Base-by-base conservation (phyloP, 2,113 vertebrate genomes). In the Pollachius pollachius region DNA sequence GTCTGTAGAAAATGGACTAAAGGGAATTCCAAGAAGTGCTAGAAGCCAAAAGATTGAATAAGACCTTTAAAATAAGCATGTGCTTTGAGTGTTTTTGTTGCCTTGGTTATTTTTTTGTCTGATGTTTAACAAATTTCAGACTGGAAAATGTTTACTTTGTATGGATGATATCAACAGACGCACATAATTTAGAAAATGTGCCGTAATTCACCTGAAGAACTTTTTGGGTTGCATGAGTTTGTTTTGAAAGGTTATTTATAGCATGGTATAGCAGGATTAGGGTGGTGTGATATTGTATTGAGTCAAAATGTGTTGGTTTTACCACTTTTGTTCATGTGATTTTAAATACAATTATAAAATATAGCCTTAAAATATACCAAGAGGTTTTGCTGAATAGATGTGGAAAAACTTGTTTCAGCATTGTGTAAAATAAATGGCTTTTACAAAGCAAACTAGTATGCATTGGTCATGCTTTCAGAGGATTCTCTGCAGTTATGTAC, bases 341-440 rank as follows among this genome's bases (percentile, higher is more conserved):
- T 82, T 76, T 62, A 74, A 58, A 67, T 72, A 70, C 4, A 64
- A 19, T 57, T 69, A 48, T 25, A 18, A 68, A 7, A 71, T 66
- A 65, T 60, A 65, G 74, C 73, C 78, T 80, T 74, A 76, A 57
- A 85, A 70, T 15, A 72, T 72, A 66, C 41, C 71, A 76, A 27
- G 70, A 58, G 62, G 58, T 71, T 82, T 73, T 84, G 77, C 81
- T 76, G 70, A 80, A 72, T 85, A 78, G 68, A 80, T 86, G 80
- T 80, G 80, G 72, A 81, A 72, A 76, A 73, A 76, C 68, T 81
- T 82, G 74, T 91, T 89, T 84, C 79, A 87, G 80, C 84, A 77
- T 76, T 85, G 80, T 87, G 78, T 87, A 76, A 86, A 90, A 90
- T 91, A 90, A 90, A 91, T 82, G 72, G 84, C 83, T 89, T 91